These are phyloP conservation scores for Apomyelois bistriatella DNA, from an alignment of 2,888 invertebrate genomes.

Conservation along the genomic window DNA sequence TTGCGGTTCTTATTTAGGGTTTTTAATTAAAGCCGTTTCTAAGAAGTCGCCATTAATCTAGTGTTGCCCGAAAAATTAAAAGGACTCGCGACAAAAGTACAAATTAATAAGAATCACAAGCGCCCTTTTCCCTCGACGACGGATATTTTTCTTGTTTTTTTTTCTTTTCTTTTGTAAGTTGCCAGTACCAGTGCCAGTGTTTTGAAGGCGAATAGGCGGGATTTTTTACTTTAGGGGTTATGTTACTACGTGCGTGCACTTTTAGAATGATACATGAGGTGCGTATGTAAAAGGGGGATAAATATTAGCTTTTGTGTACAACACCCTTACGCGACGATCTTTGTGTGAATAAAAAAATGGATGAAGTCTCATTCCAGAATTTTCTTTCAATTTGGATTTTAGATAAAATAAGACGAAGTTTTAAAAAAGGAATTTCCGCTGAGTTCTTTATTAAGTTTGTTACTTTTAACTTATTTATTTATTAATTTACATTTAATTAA, in stretches of 20 bases:
- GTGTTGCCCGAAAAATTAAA: slow-evolving; percentile 57
- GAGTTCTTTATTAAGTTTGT: too few species aligned
- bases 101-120: slow-evolving; percentile 63
- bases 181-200: not conserved
- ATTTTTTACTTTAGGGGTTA: not conserved
- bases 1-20: slow-evolving; percentile 54
- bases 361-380: too few species aligned
- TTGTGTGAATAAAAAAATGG: too few species aligned
- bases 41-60: slow-evolving; percentile 55
- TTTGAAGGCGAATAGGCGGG: not conserved
- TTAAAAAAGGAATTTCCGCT: too few species aligned
- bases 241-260: not conserved
- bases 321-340: not conserved
- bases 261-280: not conserved
- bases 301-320: not conserved
- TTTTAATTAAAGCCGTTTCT: slow-evolving; percentile 64
- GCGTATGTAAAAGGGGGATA: not conserved
- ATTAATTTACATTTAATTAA: too few species aligned
- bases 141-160: slow-evolving; percentile 8
- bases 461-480: too few species aligned
- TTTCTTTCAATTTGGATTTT: too few species aligned
- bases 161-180: slow-evolving; percentile 5
- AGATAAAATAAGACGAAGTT: too few species aligned
- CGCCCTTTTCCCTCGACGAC: slow-evolving; percentile 14
- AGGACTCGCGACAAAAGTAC: slow-evolving; percentile 47